A percentile compares a stretch with the other conserved stretches of the same genome.
Conservation (phyloP, 2,888 invertebrate species). For the Agrochola litura region DNA sequence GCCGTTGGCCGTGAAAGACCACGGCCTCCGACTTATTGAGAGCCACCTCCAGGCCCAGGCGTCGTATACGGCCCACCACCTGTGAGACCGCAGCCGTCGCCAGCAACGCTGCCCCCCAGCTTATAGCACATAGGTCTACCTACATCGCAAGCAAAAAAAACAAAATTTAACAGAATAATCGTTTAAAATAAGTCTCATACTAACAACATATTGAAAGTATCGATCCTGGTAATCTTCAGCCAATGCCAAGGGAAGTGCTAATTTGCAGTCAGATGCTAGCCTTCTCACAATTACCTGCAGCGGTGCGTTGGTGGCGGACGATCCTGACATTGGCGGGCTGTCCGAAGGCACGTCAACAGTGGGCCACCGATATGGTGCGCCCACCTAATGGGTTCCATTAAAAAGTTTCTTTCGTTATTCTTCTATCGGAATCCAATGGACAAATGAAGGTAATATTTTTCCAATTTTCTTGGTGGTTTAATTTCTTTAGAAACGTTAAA, state of each 20-base stretch:
- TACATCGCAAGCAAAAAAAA: neutral
- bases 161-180: neutral
- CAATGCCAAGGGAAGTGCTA: constrained; percentile 60
- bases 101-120: too few species aligned
- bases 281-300: constrained; percentile 70
- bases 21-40: too few species aligned
- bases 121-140: neutral
- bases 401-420: constrained; percentile 31
- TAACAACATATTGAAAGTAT: constrained; percentile 39
- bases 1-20: too few species aligned
- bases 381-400: constrained; percentile 41
- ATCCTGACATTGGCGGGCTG: constrained; percentile 63
- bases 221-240: constrained; percentile 46
- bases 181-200: neutral
- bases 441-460: constrained; percentile 61
- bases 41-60: too few species aligned
- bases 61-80: too few species aligned
- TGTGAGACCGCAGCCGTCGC: too few species aligned
- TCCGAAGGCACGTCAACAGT: constrained; percentile 46
- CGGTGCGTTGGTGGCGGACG: constrained; percentile 45
- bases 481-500: constrained; percentile 8
- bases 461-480: neutral
- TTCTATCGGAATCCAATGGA: constrained; percentile 34
- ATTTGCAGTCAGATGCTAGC: constrained; percentile 69
- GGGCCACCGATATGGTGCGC: constrained; percentile 51